A percentile compares a stretch with the other conserved stretches of the same genome.
Conservation (phyloP, 2,888 invertebrate genomes). For the Rosalia funebris region DNA sequence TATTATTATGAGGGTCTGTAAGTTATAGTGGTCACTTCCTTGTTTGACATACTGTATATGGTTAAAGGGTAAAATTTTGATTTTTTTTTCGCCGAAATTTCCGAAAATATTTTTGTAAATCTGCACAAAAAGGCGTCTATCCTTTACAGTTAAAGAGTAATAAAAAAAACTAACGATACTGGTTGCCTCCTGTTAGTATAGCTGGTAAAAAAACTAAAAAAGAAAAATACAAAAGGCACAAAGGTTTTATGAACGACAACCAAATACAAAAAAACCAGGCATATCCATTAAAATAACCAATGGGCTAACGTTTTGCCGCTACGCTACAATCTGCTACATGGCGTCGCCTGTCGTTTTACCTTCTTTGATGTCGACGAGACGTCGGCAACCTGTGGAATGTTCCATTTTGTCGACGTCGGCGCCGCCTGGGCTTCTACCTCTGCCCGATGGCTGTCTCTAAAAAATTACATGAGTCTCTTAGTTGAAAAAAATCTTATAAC, state of each 20-base stretch:
- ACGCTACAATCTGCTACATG: slow-evolving; percentile 52
- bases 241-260: slow-evolving; percentile 17
- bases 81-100: no score
- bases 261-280: slow-evolving; percentile 24
- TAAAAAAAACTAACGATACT: slow-evolving; percentile 20
- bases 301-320: slow-evolving; percentile 46
- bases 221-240: slow-evolving; percentile 23
- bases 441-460: slow-evolving; percentile 44
- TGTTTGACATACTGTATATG: no score
- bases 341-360: slow-evolving; percentile 54
- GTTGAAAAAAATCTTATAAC: no score
- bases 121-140: slow-evolving; percentile 3
- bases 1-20: no score
- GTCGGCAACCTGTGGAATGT: not conserved
- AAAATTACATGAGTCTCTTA: slow-evolving; percentile 58
- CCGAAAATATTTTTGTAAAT: slow-evolving; percentile 6
- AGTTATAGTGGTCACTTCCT: no score
- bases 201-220: slow-evolving; percentile 24
- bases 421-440: slow-evolving; percentile 24
- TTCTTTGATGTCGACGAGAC: slow-evolving; percentile 45
- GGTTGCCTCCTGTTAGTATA: slow-evolving; percentile 36
- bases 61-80: no score
- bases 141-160: slow-evolving; percentile 19
- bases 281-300: slow-evolving; percentile 24
- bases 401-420: slow-evolving; percentile 24